phyloP scores from a whole-genome alignment of 2,888 invertebrate genomes.

The Steromphala cineraria region DNA sequence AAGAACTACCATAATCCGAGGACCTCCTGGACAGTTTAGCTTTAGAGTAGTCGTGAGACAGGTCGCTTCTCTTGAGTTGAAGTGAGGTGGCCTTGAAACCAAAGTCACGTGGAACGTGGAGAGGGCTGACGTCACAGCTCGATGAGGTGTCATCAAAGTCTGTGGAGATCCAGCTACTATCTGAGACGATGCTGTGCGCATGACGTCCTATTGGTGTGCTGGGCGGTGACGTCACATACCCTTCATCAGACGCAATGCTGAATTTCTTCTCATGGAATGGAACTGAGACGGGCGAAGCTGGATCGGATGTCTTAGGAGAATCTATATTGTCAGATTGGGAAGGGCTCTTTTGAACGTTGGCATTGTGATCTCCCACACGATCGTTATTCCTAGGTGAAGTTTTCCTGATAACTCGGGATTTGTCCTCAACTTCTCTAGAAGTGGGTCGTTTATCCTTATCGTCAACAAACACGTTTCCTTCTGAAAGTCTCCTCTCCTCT shows the following conservation, averaged over 20 bases:
- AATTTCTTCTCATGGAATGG: not conserved
- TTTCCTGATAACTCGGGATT: not conserved
- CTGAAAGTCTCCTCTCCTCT: not conserved
- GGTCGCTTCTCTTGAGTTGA: not conserved
- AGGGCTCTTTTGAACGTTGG: not conserved
- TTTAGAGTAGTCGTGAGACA: not conserved
- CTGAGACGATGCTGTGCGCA: slow-evolving; percentile 1
- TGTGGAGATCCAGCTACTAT: slow-evolving; percentile 10
- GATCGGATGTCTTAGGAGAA: not conserved
- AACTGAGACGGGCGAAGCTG: not conserved
- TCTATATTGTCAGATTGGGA: too few species aligned
- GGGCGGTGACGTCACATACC: slow-evolving; percentile 7
- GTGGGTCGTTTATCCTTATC: not conserved
- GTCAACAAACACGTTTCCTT: not conserved
- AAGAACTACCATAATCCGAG: not conserved
- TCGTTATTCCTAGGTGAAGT: not conserved
- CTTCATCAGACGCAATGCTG: slow-evolving; percentile 15
- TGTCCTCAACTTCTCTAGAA: not conserved
- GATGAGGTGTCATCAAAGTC: slow-evolving; percentile 9
- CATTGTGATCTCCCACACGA: not conserved
- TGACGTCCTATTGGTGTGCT: not conserved
- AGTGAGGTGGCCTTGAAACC: not conserved
- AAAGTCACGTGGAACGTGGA: not conserved
- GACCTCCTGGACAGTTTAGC: not conserved
- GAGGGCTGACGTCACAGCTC: not conserved